These are phyloP conservation scores for Sphaerophoria taeniata DNA, from an alignment of 2,888 invertebrate species.

Conservation along the genomic window DNA sequence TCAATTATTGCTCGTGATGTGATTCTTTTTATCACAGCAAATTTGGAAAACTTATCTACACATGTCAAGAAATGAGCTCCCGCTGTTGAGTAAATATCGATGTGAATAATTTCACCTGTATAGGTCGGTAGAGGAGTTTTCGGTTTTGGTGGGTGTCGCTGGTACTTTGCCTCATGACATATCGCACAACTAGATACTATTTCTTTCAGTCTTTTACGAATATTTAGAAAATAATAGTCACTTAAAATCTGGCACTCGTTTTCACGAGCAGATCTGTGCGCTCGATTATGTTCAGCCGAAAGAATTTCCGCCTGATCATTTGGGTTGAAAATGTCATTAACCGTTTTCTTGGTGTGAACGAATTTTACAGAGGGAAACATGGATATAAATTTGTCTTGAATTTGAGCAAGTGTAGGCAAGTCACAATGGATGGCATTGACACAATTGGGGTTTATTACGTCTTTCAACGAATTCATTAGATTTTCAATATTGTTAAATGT, in stretches of 20 bases:
- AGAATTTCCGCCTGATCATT: too few relatives aligned
- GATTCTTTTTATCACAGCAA: too few relatives aligned
- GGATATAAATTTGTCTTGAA: too few relatives aligned
- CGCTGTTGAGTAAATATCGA: conserved; percentile 47
- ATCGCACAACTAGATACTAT: conserved; percentile 27
- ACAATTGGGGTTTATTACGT: conserved; percentile 44
- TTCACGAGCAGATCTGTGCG: too few relatives aligned
- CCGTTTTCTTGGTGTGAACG: too few relatives aligned
- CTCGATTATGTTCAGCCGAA: too few relatives aligned
- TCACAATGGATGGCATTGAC: conserved; percentile 42
- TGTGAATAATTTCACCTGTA: conserved; percentile 35
- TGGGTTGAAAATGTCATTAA: conserved; percentile 60
- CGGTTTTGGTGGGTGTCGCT: conserved; percentile 34
- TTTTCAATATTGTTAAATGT: conserved; percentile 9
- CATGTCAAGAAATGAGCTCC: conserved; percentile 37
- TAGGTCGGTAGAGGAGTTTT: conserved; percentile 27
- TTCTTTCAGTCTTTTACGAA: too few relatives aligned
- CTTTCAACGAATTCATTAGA: conserved; percentile 21
- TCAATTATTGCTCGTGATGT: too few relatives aligned
- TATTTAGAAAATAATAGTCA: conserved; percentile 19
- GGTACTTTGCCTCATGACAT: conserved; percentile 27
- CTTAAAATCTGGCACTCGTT: conserved; percentile 5
- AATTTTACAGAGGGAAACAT: too few relatives aligned
- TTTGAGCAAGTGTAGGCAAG: too few relatives aligned
- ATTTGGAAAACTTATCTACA: too few relatives aligned